Percentiles rank a stretch among this genome's conserved stretches.
Conservation (phyloP, 2,797 vertebrate species). For the Peromyscus nudipes region DNA sequence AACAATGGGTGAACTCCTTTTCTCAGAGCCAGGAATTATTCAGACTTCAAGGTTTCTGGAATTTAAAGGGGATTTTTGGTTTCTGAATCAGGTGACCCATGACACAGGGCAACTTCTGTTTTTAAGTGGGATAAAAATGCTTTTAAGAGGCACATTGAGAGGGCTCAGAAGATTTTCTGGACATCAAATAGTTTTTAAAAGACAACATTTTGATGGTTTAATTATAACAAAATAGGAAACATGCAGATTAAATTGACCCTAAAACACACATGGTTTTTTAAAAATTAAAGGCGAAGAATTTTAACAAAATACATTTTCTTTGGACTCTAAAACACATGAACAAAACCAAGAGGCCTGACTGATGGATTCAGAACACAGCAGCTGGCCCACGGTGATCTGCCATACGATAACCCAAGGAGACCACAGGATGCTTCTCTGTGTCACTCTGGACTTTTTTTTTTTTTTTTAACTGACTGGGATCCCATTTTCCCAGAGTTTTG, state of each 20-base stretch:
- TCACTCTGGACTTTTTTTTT: neutral
- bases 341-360: conserved; percentile 24
- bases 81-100: conserved; percentile 80
- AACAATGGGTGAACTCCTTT: conserved; percentile 70
- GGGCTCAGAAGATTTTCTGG: conserved; percentile 74
- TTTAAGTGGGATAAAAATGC: conserved; percentile 74
- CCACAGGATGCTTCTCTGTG: neutral
- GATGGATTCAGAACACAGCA: conserved; percentile 3
- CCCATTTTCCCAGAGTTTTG: neutral
- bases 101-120: conserved; percentile 81
- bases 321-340: conserved; percentile 82
- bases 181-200: conserved; percentile 83
- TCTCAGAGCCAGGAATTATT: conserved; percentile 72
- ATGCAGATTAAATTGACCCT: conserved; percentile 83
- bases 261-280: conserved; percentile 82
- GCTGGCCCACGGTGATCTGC: neutral
- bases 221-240: conserved; percentile 85
- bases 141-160: conserved; percentile 80
- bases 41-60: conserved; percentile 79
- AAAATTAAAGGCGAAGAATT: conserved; percentile 80
- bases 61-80: conserved; percentile 79
- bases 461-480: neutral
- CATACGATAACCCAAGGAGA: neutral
- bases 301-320: conserved; percentile 70
- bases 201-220: conserved; percentile 84